Evolutionary conservation across 2,888 invertebrate genomes (phyloP).

Genomic region (Dicyrtomina minuta): DNA sequence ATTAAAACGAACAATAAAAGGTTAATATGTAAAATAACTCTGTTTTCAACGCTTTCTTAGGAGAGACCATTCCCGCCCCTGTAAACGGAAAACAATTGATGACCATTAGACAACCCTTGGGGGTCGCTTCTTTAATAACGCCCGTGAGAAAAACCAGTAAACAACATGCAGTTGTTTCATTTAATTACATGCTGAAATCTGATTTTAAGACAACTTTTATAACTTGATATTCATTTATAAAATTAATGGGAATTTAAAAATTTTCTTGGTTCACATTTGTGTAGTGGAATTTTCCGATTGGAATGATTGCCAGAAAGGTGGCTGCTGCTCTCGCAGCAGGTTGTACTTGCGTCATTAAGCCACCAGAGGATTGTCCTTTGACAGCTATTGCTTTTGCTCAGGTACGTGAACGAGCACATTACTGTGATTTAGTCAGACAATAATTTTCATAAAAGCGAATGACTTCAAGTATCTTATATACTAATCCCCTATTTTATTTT

Average conservation of each 20-base stretch:
- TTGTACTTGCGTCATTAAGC: conserved; percentile 89
- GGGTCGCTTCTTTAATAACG: conserved; percentile 91
- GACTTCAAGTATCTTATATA: too few relatives aligned
- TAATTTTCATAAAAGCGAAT: too few relatives aligned
- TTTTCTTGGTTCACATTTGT: too few relatives aligned
- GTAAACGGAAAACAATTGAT: conserved; percentile 72
- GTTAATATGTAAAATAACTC: too few relatives aligned
- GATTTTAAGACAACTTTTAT: neutral
- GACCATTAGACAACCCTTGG: conserved; percentile 80
- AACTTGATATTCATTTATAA: too few relatives aligned
- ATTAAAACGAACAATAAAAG: conserved; percentile 54
- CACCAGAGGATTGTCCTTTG: conserved; percentile 94
- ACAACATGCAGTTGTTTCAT: too few relatives aligned
- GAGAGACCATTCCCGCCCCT: conserved; percentile 71
- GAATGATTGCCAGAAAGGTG: conserved; percentile 97
- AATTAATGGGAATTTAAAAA: too few relatives aligned
- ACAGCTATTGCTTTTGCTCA: conserved; percentile 84
- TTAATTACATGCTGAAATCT: neutral
- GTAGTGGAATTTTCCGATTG: conserved; percentile 86
- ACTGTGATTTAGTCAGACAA: neutral
- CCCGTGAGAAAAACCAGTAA: conserved; percentile 63
- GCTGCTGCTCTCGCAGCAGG: conserved; percentile 92
- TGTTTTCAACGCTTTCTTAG: too few relatives aligned
- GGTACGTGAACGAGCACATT: conserved; percentile 66
- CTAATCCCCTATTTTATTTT: too few relatives aligned